Conservation (phyloP, 2,797 vertebrate species). For the Syncerus caffer region DNA sequence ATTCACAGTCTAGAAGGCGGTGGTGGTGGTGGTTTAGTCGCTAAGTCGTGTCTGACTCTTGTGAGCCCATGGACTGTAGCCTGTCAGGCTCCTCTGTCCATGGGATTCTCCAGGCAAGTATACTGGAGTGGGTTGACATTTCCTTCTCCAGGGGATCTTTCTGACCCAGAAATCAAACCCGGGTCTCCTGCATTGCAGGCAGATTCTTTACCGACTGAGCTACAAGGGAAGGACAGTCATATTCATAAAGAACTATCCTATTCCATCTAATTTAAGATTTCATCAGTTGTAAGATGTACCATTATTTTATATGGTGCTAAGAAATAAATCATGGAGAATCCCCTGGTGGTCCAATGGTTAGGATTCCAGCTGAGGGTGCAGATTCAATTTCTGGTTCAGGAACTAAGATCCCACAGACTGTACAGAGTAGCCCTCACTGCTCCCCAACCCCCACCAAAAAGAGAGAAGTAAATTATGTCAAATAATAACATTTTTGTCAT, state of each 20-base stretch:
- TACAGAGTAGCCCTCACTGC: neutral
- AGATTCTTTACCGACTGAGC: neutral
- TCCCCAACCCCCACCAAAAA: neutral
- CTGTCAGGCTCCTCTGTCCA: neutral
- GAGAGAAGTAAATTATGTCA: neutral
- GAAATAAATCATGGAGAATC: neutral
- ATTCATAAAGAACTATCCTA: neutral
- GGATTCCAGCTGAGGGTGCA: fast-evolving
- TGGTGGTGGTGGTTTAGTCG: neutral
- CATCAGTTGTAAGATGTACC: neutral
- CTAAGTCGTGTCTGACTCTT: neutral
- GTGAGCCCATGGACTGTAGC: neutral
- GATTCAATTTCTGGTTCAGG: neutral
- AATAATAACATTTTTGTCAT: slow-evolving; percentile 26
- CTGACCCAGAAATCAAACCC: neutral
- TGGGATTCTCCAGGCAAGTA: neutral
- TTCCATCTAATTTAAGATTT: slow-evolving; percentile 11
- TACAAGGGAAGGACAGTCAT: neutral
- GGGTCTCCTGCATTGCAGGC: neutral
- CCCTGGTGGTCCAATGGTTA: neutral
- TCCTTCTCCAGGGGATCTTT: neutral
- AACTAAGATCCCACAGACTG: neutral
- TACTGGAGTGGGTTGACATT: neutral
- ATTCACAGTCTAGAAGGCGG: neutral
- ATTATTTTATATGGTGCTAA: slow-evolving; percentile 32